Evolutionary conservation across 2,888 invertebrate species (phyloP).

Genomic region (Eilema caniola): DNA sequence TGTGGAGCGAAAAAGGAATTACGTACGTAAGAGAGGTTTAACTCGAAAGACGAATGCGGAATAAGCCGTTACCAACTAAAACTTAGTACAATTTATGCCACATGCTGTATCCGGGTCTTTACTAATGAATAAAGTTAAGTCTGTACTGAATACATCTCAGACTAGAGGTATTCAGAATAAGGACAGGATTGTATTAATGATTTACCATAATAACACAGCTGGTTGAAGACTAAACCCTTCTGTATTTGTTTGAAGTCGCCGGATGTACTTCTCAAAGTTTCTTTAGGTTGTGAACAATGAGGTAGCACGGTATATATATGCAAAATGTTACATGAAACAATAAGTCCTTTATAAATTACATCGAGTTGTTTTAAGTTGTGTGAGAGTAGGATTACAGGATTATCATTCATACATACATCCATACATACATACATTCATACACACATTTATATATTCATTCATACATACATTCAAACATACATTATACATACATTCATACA

Average conservation of each 20-base stretch:
- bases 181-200: neutral
- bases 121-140: constrained; percentile 7
- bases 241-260: neutral
- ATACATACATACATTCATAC: no score
- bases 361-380: constrained; percentile 16
- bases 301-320: constrained; percentile 12
- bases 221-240: constrained; percentile 12
- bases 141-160: neutral
- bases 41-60: neutral
- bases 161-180: neutral
- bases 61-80: neutral
- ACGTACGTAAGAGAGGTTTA: neutral
- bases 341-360: constrained; percentile 11
- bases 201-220: constrained; percentile 9
- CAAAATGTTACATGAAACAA: constrained; percentile 20
- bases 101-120: neutral
- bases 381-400: neutral
- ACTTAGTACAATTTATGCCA: neutral
- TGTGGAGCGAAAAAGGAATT: neutral
- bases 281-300: neutral
- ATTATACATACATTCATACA: no score
- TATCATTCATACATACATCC: no score
- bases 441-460: no score
- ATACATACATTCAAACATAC: no score
- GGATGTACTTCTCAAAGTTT: constrained; percentile 5